phyloP scores from a whole-genome alignment of 1,140 invertebrate species.

The Meloidogyne hapla region DNA sequence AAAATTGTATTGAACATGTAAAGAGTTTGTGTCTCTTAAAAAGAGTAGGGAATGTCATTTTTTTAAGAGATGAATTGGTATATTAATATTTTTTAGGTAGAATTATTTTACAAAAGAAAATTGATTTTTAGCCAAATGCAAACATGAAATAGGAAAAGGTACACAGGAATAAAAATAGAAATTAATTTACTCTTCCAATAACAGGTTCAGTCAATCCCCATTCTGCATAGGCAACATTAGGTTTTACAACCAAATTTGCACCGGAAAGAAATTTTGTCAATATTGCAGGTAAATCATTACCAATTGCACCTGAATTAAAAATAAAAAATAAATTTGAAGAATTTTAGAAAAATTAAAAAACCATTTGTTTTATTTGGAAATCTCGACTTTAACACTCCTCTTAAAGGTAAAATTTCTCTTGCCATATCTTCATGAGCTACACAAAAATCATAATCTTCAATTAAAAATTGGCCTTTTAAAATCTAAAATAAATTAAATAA shows the following conservation, averaged over 20 bases:
- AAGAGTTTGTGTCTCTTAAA: too few species aligned
- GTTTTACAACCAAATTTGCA: constrained; percentile 56
- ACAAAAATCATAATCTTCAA: constrained; percentile 63
- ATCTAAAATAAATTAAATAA: constrained; percentile 36
- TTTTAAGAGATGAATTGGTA: too few species aligned
- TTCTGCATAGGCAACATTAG: constrained; percentile 54
- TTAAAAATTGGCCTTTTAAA: constrained; percentile 60
- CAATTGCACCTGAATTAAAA: constrained; percentile 52
- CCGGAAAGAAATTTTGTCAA: constrained; percentile 56
- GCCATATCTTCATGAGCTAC: constrained; percentile 60
- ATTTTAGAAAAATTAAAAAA: constrained; percentile 14
- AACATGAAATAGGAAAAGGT: too few species aligned
- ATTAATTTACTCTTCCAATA: constrained; percentile 49
- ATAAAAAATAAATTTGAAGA: constrained; percentile 22
- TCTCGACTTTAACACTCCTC: constrained; percentile 56
- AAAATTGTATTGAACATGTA: neutral
- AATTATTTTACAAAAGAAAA: too few species aligned
- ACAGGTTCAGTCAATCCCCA: constrained; percentile 58
- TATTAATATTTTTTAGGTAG: too few species aligned
- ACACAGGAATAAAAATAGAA: too few species aligned
- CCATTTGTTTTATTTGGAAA: constrained; percentile 59
- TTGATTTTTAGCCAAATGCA: too few species aligned
- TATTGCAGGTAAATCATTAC: constrained; percentile 49
- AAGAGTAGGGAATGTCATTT: too few species aligned
- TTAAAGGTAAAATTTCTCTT: constrained; percentile 49